phyloP scores from a whole-genome alignment of 2,113 vertebrate species.

The Raja brachyura region DNA sequence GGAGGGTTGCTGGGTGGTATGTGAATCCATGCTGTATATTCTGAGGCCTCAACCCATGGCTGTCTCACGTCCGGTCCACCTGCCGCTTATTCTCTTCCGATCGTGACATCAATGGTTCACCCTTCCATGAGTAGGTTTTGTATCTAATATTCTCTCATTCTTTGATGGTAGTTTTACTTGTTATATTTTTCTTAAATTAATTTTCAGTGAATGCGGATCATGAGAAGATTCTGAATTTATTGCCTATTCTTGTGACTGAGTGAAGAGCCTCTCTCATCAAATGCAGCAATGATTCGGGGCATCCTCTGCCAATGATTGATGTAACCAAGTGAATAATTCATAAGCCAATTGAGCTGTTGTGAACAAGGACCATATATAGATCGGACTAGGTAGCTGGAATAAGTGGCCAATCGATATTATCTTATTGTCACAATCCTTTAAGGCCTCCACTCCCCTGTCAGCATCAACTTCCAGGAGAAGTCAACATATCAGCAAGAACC shows the following conservation, averaged over 20 bases:
- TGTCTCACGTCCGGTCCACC: neutral
- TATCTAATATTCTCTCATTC: too few species aligned
- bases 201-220: neutral
- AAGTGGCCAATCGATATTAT: neutral
- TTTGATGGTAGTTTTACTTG: neutral
- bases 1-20: neutral
- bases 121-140: neutral
- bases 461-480: neutral
- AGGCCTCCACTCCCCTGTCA: neutral
- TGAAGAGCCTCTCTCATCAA: neutral
- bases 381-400: neutral
- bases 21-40: neutral
- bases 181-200: neutral
- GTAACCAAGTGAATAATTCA: neutral
- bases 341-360: neutral
- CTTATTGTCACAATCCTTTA: neutral
- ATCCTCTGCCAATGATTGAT: neutral
- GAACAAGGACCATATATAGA: neutral
- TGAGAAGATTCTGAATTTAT: neutral
- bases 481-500: neutral
- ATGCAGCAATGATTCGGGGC: neutral
- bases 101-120: neutral
- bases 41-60: neutral
- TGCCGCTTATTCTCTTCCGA: neutral
- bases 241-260: neutral